Conservation (phyloP, 2,888 invertebrate species). For the Nomada ruficornis region DNA sequence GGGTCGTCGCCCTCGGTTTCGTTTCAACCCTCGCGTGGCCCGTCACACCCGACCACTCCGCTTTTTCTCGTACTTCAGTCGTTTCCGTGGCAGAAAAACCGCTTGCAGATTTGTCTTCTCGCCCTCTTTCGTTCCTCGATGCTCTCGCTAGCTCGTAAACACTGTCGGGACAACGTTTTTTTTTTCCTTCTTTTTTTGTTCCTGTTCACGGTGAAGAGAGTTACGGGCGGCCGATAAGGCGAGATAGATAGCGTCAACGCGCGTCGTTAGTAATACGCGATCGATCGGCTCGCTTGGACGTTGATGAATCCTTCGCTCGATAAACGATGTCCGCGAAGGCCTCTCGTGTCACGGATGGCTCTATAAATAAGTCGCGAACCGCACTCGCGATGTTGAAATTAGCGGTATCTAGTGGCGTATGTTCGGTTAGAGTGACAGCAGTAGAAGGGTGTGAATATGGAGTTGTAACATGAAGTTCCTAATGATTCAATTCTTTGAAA, state of each 20-base stretch:
- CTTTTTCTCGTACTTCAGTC: constrained; percentile 9
- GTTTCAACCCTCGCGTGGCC: constrained; percentile 13
- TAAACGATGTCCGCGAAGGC: constrained; percentile 15
- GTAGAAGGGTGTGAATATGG: neutral
- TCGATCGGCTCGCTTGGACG: constrained; percentile 32
- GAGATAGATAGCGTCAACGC: constrained; percentile 8
- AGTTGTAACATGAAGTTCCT: neutral
- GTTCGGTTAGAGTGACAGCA: neutral
- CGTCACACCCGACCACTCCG: constrained; percentile 5
- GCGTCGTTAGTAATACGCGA: constrained; percentile 30
- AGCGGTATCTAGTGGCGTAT: neutral
- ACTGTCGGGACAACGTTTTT: neutral
- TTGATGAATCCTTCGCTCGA: constrained; percentile 24
- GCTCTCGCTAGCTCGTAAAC: constrained; percentile 22
- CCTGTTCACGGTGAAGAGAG: constrained; percentile 2
- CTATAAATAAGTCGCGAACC: constrained; percentile 19
- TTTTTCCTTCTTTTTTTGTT: neutral
- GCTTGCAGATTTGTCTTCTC: constrained; percentile 35
- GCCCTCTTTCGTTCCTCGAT: constrained; percentile 1
- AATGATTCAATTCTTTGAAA: neutral
- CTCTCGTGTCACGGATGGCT: constrained; percentile 22
- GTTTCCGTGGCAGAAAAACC: constrained; percentile 25
- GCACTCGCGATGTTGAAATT: neutral
- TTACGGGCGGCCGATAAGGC: constrained; percentile 8
- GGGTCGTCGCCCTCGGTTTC: neutral